Base-by-base conservation (phyloP, 2,113 vertebrate species). In the Nibea albiflora region DNA sequence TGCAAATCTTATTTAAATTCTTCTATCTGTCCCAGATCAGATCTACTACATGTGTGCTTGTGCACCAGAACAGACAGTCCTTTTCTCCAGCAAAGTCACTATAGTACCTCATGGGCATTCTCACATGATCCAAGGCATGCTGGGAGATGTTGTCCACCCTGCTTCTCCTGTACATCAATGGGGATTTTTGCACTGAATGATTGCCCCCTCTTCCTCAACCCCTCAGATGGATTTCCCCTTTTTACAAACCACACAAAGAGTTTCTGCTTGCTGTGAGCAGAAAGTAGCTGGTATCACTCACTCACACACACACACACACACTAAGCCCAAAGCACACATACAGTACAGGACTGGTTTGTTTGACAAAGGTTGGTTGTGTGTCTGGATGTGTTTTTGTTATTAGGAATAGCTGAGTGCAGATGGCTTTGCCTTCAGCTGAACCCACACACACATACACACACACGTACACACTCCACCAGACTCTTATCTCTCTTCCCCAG, bases 401-500 rank as follows among this genome's bases (percentile, higher is more conserved):
- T 78, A 83, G 66, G 50, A 71, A 58, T 28, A 73, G 74, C 17
- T 16, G 68, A 69, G 77, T 70, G 57, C 73, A 87, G 64, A 83
- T 54, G 57, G 65, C 61, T 72, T 78, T 53, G 63, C 49, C n/a
- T 63, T 22, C 24, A 67, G 24, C 61, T 66, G 22, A 73, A 68
- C 46, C 4, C 31, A 20, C 57, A 46, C 31, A 47, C 19, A 31
- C 47, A 56, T 42, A 44, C 49, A 58, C 67, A 61, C 44, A 47
- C 20, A 39, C 62, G 49, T 28, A 46, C 39, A 56, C 44, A n/a
- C 68, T 24, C 26, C 26, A 31, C 24, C 60, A 65, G 10, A 65
- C 83, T 81, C 82, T 91, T 87, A 91, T 91, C 90, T 84, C 61
- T 82, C 84, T 87, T 83, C 72, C 80, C 75, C 84, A 87, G 87